Conservation (phyloP, 2,113 vertebrate species). For the Brachypteracias leptosomus region DNA sequence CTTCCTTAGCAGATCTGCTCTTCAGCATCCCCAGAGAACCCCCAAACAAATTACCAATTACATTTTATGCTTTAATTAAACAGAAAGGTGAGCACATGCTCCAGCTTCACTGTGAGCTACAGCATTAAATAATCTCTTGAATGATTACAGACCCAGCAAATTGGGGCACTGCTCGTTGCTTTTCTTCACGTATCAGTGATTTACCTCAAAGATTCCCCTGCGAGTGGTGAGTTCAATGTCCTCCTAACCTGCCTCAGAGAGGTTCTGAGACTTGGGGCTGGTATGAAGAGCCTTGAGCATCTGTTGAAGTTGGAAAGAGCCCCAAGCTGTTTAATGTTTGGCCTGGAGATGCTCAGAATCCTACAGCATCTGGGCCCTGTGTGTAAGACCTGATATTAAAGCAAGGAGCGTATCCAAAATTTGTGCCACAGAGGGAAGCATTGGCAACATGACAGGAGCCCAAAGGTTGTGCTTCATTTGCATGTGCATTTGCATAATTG, state of each 20-base stretch:
- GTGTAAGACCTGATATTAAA: slow-evolving; percentile 7
- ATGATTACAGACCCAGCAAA: slow-evolving; percentile 4
- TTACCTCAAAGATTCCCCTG: not conserved
- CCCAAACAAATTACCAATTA: slow-evolving; percentile 50
- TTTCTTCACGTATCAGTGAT: not conserved
- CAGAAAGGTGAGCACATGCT: slow-evolving; percentile 54
- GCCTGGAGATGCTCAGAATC: not conserved
- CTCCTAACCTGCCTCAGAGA: not conserved
- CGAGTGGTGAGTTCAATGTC: not conserved
- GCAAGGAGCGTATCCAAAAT: not conserved
- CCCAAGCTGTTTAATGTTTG: not conserved
- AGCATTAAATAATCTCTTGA: slow-evolving; percentile 43
- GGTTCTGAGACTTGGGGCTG: not conserved
- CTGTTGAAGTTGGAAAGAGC: not conserved
- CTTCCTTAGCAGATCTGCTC: slow-evolving; percentile 45
- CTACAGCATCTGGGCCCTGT: not conserved
- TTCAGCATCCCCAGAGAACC: slow-evolving; percentile 41
- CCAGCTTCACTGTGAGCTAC: slow-evolving; percentile 25
- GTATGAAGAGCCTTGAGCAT: not conserved
- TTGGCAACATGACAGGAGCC: slow-evolving; percentile 52
- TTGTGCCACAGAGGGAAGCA: slow-evolving; percentile 32
- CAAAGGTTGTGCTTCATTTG: slow-evolving; percentile 52
- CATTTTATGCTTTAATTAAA: slow-evolving; percentile 41
- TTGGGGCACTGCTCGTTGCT: not conserved
- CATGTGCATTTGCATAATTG: slow-evolving; percentile 59